Percentiles rank a stretch among this genome's conserved stretches.
phyloP scores from a whole-genome alignment of 2,113 vertebrate species.

The Cynocephalus volans region DNA sequence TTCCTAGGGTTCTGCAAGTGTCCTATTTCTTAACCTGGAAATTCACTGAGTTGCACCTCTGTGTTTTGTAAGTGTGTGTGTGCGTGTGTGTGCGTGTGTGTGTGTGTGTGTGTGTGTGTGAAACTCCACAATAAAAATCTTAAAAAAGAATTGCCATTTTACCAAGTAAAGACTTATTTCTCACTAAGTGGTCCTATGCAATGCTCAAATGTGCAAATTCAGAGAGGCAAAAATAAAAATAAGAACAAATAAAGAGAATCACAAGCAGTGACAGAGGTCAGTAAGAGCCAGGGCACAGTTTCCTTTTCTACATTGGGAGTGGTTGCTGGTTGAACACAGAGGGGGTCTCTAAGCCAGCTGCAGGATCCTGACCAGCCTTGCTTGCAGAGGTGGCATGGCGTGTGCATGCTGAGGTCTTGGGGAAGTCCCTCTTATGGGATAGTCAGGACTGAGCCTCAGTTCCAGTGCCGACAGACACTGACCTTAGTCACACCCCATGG shows the following conservation, averaged over 20 bases:
- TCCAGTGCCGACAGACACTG: background rate
- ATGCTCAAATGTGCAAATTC: background rate
- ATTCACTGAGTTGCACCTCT: too few species aligned
- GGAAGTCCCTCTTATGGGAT: fast-evolving
- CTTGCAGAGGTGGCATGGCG: fast-evolving
- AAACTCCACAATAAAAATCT: background rate
- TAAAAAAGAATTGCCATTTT: background rate
- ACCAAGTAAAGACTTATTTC: background rate
- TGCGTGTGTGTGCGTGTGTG: background rate
- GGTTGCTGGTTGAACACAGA: background rate
- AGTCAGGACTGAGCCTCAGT: fast-evolving
- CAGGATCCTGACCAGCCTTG: background rate
- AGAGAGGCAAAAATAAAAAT: background rate
- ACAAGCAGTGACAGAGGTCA: background rate
- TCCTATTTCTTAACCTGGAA: background rate
- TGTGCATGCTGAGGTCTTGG: background rate
- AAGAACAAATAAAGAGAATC: background rate
- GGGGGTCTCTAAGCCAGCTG: too few species aligned
- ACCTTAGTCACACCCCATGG: fast-evolving
- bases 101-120: background rate
- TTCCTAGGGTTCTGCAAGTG: background rate
- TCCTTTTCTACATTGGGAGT: fast-evolving
- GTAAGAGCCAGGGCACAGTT: background rate
- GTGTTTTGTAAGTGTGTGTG: fast-evolving
- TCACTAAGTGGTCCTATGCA: background rate